Conservation (phyloP, 2,888 invertebrate species). For the Eremobia ochroleuca region DNA sequence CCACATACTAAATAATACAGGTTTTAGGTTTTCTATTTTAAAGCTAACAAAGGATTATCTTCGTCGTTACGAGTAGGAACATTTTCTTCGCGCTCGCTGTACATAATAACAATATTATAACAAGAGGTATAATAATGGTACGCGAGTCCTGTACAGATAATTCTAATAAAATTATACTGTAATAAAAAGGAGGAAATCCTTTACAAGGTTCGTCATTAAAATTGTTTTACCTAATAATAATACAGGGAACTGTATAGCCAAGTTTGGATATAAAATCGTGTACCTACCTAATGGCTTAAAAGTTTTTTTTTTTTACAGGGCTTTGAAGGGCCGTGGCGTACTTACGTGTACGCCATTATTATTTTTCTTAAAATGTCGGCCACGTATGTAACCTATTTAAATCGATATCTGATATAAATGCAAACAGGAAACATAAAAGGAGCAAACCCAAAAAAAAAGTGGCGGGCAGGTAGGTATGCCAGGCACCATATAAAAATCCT, state of each 20-base stretch:
- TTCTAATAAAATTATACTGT: not conserved
- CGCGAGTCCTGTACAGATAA: not conserved
- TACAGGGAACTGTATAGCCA: not conserved
- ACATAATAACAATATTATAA: not conserved
- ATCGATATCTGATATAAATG: no score
- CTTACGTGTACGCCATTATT: no score
- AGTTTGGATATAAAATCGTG: not conserved
- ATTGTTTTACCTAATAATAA: not conserved
- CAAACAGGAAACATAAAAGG: no score
- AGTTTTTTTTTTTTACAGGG: not conserved
- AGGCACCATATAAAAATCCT: no score
- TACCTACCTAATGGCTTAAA: not conserved
- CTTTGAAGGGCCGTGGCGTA: no score
- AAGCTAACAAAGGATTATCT: not conserved
- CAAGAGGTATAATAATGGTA: not conserved
- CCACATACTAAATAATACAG: not conserved
- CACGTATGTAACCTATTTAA: no score
- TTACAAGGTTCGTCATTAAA: slow-evolving; percentile 30
- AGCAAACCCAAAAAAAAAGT: no score
- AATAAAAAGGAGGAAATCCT: slow-evolving; percentile 1
- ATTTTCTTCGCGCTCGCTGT: not conserved
- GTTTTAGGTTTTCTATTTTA: not conserved
- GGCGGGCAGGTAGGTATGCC: no score
- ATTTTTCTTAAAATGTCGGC: no score
- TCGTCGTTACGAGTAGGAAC: not conserved